Percentiles rank a stretch among this genome's conserved stretches.
phyloP scores from a whole-genome alignment of 1,140 invertebrate species.

The Steinernema feltiae region DNA sequence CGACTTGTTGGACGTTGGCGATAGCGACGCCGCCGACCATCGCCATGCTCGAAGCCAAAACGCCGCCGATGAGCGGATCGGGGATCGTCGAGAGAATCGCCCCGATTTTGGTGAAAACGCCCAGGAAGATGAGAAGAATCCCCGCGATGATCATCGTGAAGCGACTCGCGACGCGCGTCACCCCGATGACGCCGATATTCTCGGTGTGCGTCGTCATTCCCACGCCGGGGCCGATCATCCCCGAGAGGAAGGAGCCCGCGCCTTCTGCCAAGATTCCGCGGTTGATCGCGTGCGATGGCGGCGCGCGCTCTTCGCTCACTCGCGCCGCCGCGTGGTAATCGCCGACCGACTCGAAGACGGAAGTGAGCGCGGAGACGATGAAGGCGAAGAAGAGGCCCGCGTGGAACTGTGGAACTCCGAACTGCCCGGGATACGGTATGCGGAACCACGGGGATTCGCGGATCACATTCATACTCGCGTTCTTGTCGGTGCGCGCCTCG shows the following conservation, averaged over 20 bases:
- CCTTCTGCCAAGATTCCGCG: slow-evolving; percentile 54
- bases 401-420: slow-evolving; percentile 58
- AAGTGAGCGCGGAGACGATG: slow-evolving; percentile 58
- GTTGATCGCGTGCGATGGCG: slow-evolving; percentile 60
- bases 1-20: slow-evolving; percentile 54
- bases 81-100: slow-evolving; percentile 56
- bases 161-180: slow-evolving; percentile 49
- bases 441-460: slow-evolving; percentile 42
- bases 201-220: slow-evolving; percentile 51
- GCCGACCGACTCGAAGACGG: slow-evolving; percentile 60
- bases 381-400: slow-evolving; percentile 58
- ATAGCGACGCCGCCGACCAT: slow-evolving; percentile 59
- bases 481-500: slow-evolving; percentile 51
- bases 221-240: slow-evolving; percentile 43
- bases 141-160: slow-evolving; percentile 51
- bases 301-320: slow-evolving; percentile 53
- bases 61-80: slow-evolving; percentile 55
- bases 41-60: slow-evolving; percentile 59
- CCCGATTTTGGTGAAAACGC: slow-evolving; percentile 41
- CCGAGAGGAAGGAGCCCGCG: slow-evolving; percentile 48
- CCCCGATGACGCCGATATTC: slow-evolving; percentile 56
- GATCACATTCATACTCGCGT: slow-evolving; percentile 42
- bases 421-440: slow-evolving; percentile 57
- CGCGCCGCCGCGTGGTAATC: slow-evolving; percentile 60
- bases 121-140: slow-evolving; percentile 48